Conservation (phyloP, 2,888 invertebrate genomes). For the Zygaena filipendulae region DNA sequence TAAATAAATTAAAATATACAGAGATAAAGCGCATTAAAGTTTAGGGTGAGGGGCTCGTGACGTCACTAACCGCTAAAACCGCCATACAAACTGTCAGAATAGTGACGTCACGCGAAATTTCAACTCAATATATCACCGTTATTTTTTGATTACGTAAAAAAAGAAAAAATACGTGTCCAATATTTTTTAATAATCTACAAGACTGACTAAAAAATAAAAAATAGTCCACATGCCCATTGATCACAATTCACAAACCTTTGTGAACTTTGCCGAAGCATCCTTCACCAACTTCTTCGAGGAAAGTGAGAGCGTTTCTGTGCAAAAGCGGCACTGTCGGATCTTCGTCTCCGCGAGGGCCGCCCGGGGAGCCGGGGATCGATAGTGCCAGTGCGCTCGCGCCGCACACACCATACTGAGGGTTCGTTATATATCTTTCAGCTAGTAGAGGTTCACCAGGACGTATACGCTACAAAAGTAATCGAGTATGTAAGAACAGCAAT, state of each 20-base stretch:
- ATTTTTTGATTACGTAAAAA: too few species aligned
- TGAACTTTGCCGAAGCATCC: conserved; percentile 91
- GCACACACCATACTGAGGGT: conserved; percentile 77
- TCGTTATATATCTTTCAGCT: conserved; percentile 79
- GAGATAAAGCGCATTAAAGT: too few species aligned
- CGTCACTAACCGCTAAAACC: too few species aligned
- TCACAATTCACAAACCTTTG: conserved; percentile 83
- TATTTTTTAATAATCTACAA: too few species aligned
- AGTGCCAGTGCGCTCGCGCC: conserved; percentile 33
- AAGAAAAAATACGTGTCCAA: too few species aligned
- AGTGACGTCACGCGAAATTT: too few species aligned
- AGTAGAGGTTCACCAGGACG: conserved; percentile 72
- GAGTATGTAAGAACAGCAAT: conserved; percentile 19
- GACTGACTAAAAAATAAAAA: too few species aligned
- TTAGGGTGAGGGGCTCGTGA: too few species aligned
- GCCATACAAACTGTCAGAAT: too few species aligned
- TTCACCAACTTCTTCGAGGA: conserved; percentile 84
- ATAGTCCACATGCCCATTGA: too few species aligned
- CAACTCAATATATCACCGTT: too few species aligned
- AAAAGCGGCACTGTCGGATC: conserved; percentile 69
- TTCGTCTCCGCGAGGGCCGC: conserved; percentile 23
- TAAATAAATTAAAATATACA: too few species aligned
- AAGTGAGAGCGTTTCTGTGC: conserved; percentile 73
- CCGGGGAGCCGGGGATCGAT: conserved; percentile 21
- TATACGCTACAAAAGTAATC: conserved; percentile 50